Percentiles rank a stretch among this genome's conserved stretches.
These are phyloP conservation scores for Delichon dasypus DNA, from an alignment of 2,797 vertebrate genomes.

Conservation along the genomic window DNA sequence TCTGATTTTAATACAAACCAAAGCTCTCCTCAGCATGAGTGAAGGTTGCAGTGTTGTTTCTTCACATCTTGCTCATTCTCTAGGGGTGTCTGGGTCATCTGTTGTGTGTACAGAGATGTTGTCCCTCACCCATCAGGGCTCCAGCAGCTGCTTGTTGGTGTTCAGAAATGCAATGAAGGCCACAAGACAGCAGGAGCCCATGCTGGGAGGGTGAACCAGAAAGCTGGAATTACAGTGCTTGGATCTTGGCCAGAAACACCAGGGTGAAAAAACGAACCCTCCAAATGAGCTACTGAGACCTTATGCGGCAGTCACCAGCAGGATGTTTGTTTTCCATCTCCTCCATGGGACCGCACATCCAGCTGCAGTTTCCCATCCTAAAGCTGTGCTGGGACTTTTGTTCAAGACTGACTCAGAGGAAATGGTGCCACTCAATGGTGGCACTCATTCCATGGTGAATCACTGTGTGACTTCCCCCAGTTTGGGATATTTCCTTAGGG, in stretches of 20 bases:
- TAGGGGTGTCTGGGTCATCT: background rate
- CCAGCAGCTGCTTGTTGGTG: background rate
- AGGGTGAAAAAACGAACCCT: background rate
- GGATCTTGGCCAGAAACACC: background rate
- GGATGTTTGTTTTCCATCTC: slow-evolving; percentile 56
- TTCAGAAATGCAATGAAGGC: background rate
- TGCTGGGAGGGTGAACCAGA: background rate
- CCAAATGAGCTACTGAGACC: background rate
- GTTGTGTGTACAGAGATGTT: background rate
- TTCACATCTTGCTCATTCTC: background rate
- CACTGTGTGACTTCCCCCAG: background rate
- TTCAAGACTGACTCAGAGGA: slow-evolving; percentile 57
- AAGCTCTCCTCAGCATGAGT: background rate
- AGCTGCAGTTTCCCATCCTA: background rate
- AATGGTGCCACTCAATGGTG: slow-evolving; percentile 3
- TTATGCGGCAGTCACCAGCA: background rate
- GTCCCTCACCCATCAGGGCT: background rate
- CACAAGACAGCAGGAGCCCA: background rate
- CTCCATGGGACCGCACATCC: background rate
- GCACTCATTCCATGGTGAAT: background rate
- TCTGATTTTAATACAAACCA: background rate
- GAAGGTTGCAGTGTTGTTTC: background rate
- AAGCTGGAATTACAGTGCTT: background rate
- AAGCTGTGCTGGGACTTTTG: background rate
- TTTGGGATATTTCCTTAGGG: background rate